Evolutionary conservation across 2,113 vertebrate species (phyloP).

Genomic region (Pantherophis guttatus): DNA sequence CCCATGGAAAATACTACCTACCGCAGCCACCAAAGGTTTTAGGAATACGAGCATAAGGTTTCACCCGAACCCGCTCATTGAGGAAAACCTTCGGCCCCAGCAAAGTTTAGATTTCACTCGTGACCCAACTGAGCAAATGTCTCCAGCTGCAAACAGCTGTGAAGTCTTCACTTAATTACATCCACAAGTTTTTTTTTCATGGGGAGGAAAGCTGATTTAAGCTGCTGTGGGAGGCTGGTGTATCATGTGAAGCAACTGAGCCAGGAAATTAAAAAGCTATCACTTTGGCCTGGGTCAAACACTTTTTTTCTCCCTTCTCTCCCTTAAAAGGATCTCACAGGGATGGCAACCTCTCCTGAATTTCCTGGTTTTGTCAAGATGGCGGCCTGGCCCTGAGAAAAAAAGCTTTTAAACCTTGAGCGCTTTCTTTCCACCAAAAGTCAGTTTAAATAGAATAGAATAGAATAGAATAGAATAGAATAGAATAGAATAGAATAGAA

Average conservation of each 20-base stretch:
- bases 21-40: constrained; percentile 37
- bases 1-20: constrained; percentile 10
- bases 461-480: no score
- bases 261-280: neutral
- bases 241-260: neutral
- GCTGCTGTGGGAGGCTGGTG: neutral
- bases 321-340: neutral
- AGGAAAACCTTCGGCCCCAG: constrained; percentile 41
- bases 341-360: rapidly evolving
- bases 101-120: constrained; percentile 38
- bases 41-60: constrained; percentile 12
- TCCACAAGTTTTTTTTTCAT: constrained; percentile 14
- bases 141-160: constrained; percentile 62
- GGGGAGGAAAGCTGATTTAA: rapidly evolving
- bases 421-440: constrained; percentile 55
- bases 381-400: constrained; percentile 52
- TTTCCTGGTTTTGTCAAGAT: constrained; percentile 48
- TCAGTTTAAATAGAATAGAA: constrained; percentile 36
- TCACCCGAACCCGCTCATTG: constrained; percentile 33
- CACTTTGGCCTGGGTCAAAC: rapidly evolving
- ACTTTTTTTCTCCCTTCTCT: neutral
- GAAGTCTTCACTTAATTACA: constrained; percentile 12
- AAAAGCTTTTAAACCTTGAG: neutral
- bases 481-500: no score
- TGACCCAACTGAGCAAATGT: constrained; percentile 42